Evolutionary conservation across 2,797 vertebrate genomes (phyloP).

Genomic region (Rhinella marina): DNA sequence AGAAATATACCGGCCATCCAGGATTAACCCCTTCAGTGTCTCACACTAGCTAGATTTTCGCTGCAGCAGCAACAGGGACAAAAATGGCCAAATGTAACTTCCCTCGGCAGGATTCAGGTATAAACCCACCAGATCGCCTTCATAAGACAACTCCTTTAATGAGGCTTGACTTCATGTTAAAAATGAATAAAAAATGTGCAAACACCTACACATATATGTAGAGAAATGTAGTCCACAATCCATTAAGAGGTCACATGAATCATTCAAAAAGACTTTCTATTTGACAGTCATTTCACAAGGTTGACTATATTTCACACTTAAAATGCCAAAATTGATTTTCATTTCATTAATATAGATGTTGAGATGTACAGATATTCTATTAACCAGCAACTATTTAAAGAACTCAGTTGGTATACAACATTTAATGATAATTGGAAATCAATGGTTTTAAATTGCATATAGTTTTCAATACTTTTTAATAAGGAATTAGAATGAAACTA

Average conservation of each 20-base stretch:
- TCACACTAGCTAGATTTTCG: too few relatives aligned
- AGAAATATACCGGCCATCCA: too few relatives aligned
- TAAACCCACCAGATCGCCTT: too few relatives aligned
- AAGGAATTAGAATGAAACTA: slow-evolving; percentile 1
- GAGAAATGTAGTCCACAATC: too few relatives aligned
- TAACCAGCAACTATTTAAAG: background rate
- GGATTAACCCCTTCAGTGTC: too few relatives aligned
- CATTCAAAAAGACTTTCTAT: too few relatives aligned
- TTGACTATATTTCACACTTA: too few relatives aligned
- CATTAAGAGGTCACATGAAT: too few relatives aligned
- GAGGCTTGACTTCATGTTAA: background rate
- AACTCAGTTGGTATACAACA: background rate
- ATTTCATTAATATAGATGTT: background rate
- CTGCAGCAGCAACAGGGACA: background rate
- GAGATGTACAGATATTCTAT: background rate
- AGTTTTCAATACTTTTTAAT: background rate
- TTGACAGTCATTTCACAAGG: too few relatives aligned
- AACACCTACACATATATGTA: too few relatives aligned
- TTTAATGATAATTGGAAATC: slow-evolving; percentile 4
- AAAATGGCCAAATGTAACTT: background rate
- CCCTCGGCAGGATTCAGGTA: background rate
- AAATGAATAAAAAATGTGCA: too few relatives aligned
- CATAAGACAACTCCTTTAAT: background rate
- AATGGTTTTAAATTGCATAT: slow-evolving; percentile 10
- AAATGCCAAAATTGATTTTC: too few relatives aligned